These are phyloP conservation scores for Drosophila nr. fundita DNA, from an alignment of 2,888 invertebrate species.

Conservation along the genomic window DNA sequence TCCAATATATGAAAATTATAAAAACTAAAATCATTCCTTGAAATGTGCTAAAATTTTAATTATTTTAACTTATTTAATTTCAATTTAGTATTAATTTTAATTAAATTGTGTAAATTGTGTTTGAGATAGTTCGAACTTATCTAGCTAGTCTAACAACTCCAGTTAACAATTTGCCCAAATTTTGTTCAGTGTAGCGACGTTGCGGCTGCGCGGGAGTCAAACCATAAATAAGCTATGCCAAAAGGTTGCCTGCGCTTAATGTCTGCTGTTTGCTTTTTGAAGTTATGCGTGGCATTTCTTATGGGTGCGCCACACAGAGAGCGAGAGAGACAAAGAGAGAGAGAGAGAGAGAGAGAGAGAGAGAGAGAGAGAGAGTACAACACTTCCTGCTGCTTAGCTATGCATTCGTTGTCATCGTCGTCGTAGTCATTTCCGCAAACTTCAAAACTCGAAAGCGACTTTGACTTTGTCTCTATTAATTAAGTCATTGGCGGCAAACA, in stretches of 20 bases:
- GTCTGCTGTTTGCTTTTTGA: slow-evolving; percentile 27
- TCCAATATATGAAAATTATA: not conserved
- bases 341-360: not conserved
- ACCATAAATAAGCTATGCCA: slow-evolving; percentile 59
- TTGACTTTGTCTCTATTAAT: slow-evolving; percentile 77
- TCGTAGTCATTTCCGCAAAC: slow-evolving; percentile 66
- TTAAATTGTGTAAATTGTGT: too few species aligned
- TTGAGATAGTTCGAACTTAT: not conserved
- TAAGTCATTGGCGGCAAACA: slow-evolving; percentile 71
- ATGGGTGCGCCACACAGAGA: slow-evolving; percentile 34
- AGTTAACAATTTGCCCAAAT: not conserved
- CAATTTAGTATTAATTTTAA: not conserved
- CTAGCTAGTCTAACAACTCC: not conserved
- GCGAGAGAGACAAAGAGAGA: not conserved
- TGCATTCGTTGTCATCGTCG: slow-evolving; percentile 40
- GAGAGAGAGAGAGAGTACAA: not conserved
- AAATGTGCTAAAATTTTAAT: too few species aligned
- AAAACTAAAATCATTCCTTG: not conserved
- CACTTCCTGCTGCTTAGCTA: slow-evolving; percentile 65
- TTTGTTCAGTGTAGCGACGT: not conserved
- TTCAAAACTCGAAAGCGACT: slow-evolving; percentile 51
- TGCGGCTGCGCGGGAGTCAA: slow-evolving; percentile 54
- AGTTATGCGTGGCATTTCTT: slow-evolving; percentile 52
- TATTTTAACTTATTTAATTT: not conserved
- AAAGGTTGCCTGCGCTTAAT: slow-evolving; percentile 49